phyloP scores from a whole-genome alignment of 30 jellyfish, hydroid and myxozoan genomes.

The Nemopilema nomurai region DNA sequence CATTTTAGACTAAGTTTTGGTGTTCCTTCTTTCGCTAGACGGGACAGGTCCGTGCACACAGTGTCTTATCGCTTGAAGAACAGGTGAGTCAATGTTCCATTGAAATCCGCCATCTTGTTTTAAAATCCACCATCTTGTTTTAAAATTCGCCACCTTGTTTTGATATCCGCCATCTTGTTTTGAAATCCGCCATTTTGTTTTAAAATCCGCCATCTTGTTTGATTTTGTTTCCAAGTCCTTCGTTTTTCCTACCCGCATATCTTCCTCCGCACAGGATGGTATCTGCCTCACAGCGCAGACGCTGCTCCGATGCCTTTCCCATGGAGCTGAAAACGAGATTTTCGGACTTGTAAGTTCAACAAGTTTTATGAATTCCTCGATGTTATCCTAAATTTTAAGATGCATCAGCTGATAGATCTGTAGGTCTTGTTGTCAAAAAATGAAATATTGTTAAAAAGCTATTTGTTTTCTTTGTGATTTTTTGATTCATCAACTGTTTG shows the following conservation, averaged over 20 bases:
- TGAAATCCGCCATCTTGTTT: background rate
- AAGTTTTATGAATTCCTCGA: too few species aligned
- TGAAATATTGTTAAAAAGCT: too few species aligned
- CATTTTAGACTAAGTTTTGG: background rate
- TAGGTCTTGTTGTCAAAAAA: too few species aligned
- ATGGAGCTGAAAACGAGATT: constrained; percentile 83
- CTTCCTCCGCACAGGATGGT: constrained; percentile 40
- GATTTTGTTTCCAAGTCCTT: background rate
- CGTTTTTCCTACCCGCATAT: background rate
- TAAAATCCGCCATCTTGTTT: background rate
- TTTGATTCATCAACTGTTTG: too few species aligned
- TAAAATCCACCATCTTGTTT: background rate
- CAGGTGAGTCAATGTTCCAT: too few species aligned
- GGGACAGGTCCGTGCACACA: constrained; percentile 95
- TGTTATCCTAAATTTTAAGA: too few species aligned
- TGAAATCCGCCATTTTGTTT: background rate
- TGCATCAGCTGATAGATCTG: too few species aligned
- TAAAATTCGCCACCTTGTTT: background rate
- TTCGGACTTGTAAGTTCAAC: constrained; percentile 71
- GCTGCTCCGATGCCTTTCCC: constrained; percentile 73
- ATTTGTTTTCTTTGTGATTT: too few species aligned
- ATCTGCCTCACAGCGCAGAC: constrained; percentile 88
- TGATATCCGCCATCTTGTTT: background rate
- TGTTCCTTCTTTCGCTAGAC: constrained; percentile 36
- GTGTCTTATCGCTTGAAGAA: constrained; percentile 84